Percentiles rank a stretch among this genome's conserved stretches.
Evolutionary conservation across 2,797 vertebrate genomes (phyloP).

Genomic region (Chiloscyllium punctatum): DNA sequence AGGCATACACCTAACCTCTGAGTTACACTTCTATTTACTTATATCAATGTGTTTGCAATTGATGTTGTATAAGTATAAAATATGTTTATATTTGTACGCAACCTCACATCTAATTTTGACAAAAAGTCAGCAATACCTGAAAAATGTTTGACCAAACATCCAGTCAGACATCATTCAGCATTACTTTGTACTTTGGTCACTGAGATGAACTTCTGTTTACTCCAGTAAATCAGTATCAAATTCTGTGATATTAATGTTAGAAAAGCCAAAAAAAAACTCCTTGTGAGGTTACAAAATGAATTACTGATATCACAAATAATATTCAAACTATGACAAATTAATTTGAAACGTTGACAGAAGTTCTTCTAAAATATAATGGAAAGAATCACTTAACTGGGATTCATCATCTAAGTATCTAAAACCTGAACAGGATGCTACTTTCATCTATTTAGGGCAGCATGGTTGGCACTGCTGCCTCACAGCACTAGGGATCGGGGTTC

Average conservation of each 20-base stretch:
- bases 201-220: not conserved
- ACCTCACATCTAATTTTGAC: not conserved
- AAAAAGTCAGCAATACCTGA: not conserved
- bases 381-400: conserved; percentile 4
- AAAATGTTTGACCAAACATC: not conserved
- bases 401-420: not conserved
- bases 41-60: no score
- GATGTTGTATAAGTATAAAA: not conserved
- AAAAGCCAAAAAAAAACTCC: not conserved
- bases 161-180: not conserved
- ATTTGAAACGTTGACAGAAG: not conserved
- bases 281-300: not conserved
- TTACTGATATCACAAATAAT: not conserved
- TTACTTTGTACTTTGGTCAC: not conserved
- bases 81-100: no score
- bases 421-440: no score
- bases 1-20: no score
- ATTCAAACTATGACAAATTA: not conserved
- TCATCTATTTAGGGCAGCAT: no score
- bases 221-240: not conserved
- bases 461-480: no score
- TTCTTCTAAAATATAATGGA: not conserved
- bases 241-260: not conserved
- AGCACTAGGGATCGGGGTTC: no score
- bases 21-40: no score